Evolutionary conservation across 2,888 invertebrate species (phyloP).

Genomic region (Rhabditoides inermis): DNA sequence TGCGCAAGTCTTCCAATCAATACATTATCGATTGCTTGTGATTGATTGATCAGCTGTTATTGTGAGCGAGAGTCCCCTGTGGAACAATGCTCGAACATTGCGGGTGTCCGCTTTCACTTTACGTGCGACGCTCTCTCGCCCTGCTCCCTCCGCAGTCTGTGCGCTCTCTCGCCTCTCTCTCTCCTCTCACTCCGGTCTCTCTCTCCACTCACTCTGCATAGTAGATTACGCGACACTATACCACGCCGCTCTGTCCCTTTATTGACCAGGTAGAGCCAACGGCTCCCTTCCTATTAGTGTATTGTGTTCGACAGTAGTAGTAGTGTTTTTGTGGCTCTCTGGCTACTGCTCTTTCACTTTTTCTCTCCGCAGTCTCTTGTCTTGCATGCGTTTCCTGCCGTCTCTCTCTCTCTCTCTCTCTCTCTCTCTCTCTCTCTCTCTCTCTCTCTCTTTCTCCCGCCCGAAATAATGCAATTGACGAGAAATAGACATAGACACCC

Average conservation of each 20-base stretch:
- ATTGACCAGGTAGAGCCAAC: background rate
- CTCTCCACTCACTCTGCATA: background rate
- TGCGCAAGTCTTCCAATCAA: too few species aligned
- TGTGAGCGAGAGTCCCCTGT: background rate
- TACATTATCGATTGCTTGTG: too few species aligned
- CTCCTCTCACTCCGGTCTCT: background rate
- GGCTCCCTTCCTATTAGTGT: background rate
- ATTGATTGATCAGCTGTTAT: background rate
- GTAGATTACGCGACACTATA: background rate
- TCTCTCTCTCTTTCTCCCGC: too few species aligned
- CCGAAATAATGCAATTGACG: background rate
- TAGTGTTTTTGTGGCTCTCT: conserved; percentile 1
- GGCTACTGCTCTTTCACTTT: background rate
- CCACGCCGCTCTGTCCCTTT: background rate
- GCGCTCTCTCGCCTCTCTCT: too few species aligned
- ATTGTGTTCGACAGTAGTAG: background rate
- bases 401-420: background rate
- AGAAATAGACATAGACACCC: background rate
- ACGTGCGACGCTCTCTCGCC: too few species aligned
- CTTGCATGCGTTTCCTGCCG: background rate
- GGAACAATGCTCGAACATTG: background rate
- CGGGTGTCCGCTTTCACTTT: too few species aligned
- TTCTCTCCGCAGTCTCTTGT: background rate
- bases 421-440: background rate
- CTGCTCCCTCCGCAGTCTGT: too few species aligned